Evolutionary conservation across 2,888 invertebrate species (phyloP).

Genomic region (Rutpela maculata): DNA sequence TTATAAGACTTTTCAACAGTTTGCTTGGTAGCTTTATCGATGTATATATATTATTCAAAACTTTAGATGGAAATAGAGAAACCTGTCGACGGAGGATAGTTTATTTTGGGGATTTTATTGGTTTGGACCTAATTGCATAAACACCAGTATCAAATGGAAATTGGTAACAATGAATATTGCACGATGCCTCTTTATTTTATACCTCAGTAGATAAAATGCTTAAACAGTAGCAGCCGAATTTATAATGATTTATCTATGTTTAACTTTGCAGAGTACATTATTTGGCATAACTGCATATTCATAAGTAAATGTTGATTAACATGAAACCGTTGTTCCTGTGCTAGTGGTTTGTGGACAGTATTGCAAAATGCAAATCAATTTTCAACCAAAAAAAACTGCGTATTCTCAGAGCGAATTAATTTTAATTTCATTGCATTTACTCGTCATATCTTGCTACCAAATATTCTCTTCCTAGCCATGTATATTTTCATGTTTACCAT

Average conservation of each 20-base stretch:
- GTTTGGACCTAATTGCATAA: not conserved
- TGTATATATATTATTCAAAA: constrained; percentile 31
- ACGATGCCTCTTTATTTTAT: not conserved
- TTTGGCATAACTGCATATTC: not conserved
- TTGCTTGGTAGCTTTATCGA: constrained; percentile 10
- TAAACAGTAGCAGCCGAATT: too few species aligned
- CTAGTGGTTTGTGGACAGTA: not conserved
- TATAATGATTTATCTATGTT: not conserved
- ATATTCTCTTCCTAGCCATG: too few species aligned
- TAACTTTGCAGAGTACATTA: not conserved
- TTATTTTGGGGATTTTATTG: not conserved
- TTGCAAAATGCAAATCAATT: not conserved
- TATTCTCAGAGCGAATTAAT: too few species aligned
- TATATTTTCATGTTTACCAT: too few species aligned
- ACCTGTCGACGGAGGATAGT: not conserved
- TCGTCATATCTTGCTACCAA: too few species aligned
- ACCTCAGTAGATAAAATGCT: not conserved
- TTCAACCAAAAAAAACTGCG: too few species aligned
- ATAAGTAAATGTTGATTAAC: not conserved
- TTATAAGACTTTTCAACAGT: constrained; percentile 26
- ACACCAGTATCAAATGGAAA: not conserved
- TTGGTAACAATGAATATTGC: not conserved
- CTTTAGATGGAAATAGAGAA: constrained; percentile 22
- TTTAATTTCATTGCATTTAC: too few species aligned
- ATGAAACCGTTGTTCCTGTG: not conserved